Conservation (phyloP, 2,888 invertebrate genomes). For the Drosophila koepferae region DNA sequence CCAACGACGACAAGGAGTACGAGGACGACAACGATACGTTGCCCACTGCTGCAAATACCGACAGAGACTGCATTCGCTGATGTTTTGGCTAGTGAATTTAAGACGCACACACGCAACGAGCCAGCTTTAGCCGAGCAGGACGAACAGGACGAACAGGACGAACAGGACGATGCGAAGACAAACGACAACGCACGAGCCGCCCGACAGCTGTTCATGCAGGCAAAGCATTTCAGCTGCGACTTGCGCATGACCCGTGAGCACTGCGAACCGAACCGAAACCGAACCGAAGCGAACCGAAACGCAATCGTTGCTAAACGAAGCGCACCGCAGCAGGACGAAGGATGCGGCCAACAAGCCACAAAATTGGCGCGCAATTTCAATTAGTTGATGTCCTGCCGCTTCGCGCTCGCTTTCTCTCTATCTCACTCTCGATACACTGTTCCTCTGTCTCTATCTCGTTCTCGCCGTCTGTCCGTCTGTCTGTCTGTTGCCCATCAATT, state of each 20-base stretch:
- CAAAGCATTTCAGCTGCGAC: constrained; percentile 29
- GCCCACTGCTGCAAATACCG: constrained; percentile 72
- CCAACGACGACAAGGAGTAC: neutral
- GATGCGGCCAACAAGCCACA: constrained; percentile 71
- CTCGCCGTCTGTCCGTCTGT: constrained; percentile 7
- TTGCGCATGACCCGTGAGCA: constrained; percentile 58
- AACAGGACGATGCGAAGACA: constrained; percentile 15
- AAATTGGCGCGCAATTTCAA: constrained; percentile 81
- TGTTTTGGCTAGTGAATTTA: constrained; percentile 69
- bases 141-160: constrained; percentile 14
- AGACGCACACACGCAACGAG: constrained; percentile 41
- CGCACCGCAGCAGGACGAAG: constrained; percentile 19
- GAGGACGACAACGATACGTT: constrained; percentile 52
- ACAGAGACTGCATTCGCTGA: constrained; percentile 72
- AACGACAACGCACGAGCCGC: constrained; percentile 24
- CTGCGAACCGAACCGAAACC: constrained; percentile 11
- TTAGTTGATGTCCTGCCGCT: constrained; percentile 74
- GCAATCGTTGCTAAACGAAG: constrained; percentile 5
- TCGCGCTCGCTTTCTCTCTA: constrained; percentile 1
- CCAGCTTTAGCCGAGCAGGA: constrained; percentile 24
- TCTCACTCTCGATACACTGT: constrained; percentile 2
- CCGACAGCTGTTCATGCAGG: constrained; percentile 36
- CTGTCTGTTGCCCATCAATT: constrained; percentile 46
- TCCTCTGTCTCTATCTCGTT: neutral
- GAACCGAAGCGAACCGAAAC: neutral